Evolutionary conservation across 37 sponge, comb jelly and placozoan species (phyloP), one percentile per base, ranked within the genome.

Genomic region (Ephydatia muelleri): DNA sequence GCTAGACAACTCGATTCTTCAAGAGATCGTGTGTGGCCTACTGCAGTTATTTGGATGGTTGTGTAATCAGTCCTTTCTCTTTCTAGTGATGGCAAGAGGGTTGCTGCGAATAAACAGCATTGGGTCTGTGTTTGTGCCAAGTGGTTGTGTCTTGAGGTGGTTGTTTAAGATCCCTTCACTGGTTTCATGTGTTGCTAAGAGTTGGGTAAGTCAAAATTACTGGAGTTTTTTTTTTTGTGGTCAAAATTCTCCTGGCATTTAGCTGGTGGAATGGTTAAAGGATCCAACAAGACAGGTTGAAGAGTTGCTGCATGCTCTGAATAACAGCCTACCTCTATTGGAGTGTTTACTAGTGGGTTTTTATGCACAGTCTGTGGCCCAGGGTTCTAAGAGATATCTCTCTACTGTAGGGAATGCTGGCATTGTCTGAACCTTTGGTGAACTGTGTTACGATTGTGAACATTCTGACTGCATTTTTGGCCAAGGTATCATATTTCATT

Each of bases 241-340:
- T 22, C 3, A 23, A 5, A 25, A 32, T 16, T 76, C 23, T 27
- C 22, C 49, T 49, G 19, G 9, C n/a, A 29, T 49, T 30, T 29
- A 78, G 79, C 40, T 78, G 13, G 37, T 37, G 79, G 64, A 78
- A 65, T 78, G 79, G 79, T 49, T 78, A 65, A 48, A 78, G 65
- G 27, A 30, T 43, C 27, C 32, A 14, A 25, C 36, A 35, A 36
- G 36, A 19, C 9, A 30, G 30, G 74, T 8, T 8, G 72, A 72
- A 34, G 16, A 26, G 72, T 19, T 72, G 30, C 29, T 72, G 19
- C 30, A 35, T 31, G 31, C 72, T 72, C 72, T 27, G 72, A 72
- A 28, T n/a, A 72, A 27, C 30, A 72, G 72, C 30, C 19, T 34
- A 72, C 72, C 72, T 72, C 19, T 34, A 28, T 28, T 72, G 30